Percentiles rank a stretch among this genome's conserved stretches.
phyloP scores from a whole-genome alignment of 2,113 vertebrate genomes.

The Poeciliopsis occidentalis region DNA sequence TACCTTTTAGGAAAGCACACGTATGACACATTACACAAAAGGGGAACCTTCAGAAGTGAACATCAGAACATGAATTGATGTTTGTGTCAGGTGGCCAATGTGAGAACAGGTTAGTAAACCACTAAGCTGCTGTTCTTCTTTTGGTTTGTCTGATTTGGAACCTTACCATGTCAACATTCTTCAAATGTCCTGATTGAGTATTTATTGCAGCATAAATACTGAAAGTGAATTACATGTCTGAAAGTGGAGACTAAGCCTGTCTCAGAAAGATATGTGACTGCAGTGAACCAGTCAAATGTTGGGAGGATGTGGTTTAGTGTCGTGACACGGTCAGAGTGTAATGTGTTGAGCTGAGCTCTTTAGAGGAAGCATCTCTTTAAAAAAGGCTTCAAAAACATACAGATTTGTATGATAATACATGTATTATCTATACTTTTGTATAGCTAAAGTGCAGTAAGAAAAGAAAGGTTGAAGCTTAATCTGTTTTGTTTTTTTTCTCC shows the following conservation, averaged over 20 bases:
- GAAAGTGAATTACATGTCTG: not conserved
- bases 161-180: no score
- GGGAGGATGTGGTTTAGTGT: slow-evolving; percentile 38
- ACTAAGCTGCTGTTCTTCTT: no score
- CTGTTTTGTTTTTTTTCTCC: not conserved
- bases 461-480: not conserved
- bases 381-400: not conserved
- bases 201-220: not conserved
- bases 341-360: not conserved
- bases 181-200: not conserved
- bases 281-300: not conserved
- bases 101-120: not conserved
- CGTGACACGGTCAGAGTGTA: slow-evolving; percentile 6
- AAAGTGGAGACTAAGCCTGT: not conserved
- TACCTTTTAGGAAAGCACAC: not conserved
- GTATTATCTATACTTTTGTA: no score
- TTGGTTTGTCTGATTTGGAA: no score
- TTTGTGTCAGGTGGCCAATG: not conserved
- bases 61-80: not conserved
- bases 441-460: no score
- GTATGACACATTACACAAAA: not conserved
- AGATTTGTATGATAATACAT: no score
- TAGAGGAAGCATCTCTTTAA: not conserved
- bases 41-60: not conserved
- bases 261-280: not conserved